Base-by-base conservation (phyloP, 2,797 vertebrate species). In the Chrosomus eos region DNA sequence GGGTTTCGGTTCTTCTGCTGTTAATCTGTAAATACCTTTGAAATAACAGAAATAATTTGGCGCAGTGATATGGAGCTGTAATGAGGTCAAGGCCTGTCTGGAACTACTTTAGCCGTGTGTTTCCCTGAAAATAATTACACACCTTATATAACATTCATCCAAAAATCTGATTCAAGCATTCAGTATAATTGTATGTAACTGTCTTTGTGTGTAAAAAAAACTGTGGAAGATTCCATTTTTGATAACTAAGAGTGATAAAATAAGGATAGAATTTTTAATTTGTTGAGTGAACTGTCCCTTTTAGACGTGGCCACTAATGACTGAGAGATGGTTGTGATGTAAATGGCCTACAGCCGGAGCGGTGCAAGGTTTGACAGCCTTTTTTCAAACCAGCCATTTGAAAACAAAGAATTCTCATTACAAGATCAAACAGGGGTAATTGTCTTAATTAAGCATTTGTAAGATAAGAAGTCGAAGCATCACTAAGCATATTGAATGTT, bases 391-490 rank as follows among this genome's bases (percentile, higher is more conserved):
- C 8, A 78, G 62, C 13, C 28, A 33, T 80, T n/a, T 67, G 6
- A n/a, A 80, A 67, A 66, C 19, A 67, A 80, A 14, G 58, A 48
- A 18, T 51, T 67, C 78, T 26, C 62, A 80, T 67, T 51, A 51
- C 21, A 14, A 53, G 28, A 67, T 18, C 62, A 67, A 80, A 67
- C 43, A 51, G 3, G 6, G 28, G 28, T 80, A 48, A 48, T 66
- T 79, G 60, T 33, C 76, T 64, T 33, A 71, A 71, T 81, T 81
- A 60, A 60, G n/a, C 58, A 26, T 70, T 36, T 48, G 81, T 66
- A 74, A 74, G 71, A 82, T 62, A 45, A 73, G 53, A 71, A 81
- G 66, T 51, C 5, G 43, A 3, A 71, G 55, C 16, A 55, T 18
- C 55, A 60, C 14, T 40, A 67, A 51, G 10, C 26, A 58, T 62